phyloP scores from a whole-genome alignment of 2,888 invertebrate genomes.

The Troilus luridus region DNA sequence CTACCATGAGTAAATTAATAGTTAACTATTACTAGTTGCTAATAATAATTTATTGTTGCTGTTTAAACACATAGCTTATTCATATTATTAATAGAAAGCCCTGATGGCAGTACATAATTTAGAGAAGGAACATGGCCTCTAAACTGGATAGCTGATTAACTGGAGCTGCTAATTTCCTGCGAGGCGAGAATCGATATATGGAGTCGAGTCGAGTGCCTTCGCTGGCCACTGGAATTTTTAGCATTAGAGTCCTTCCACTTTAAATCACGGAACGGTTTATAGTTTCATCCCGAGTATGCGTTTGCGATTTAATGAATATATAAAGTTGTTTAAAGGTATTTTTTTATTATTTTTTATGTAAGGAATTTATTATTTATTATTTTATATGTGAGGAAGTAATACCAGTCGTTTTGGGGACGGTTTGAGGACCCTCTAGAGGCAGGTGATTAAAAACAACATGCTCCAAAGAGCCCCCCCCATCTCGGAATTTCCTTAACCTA shows the following conservation, averaged over 20 bases:
- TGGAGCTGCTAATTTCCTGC: constrained; percentile 29
- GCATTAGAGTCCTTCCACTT: not conserved
- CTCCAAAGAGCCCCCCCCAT: constrained; percentile 20
- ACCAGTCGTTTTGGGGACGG: constrained; percentile 17
- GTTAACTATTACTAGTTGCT: too few relatives aligned
- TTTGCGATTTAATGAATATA: not conserved
- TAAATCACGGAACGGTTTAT: not conserved
- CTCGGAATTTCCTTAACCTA: not conserved
- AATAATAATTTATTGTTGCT: too few relatives aligned
- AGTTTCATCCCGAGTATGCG: not conserved
- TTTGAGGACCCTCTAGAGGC: constrained; percentile 48
- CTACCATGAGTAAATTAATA: too few relatives aligned
- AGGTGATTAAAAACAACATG: constrained; percentile 57
- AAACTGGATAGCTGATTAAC: constrained; percentile 37
- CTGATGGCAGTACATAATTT: not conserved
- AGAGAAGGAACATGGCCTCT: constrained; percentile 1
- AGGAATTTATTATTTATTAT: too few relatives aligned
- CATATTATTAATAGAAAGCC: not conserved
- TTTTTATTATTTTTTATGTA: too few relatives aligned
- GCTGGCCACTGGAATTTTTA: not conserved
- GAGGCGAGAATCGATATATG: not conserved
- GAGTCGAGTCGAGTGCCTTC: not conserved
- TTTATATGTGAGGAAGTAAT: too few relatives aligned
- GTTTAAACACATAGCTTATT: too few relatives aligned
- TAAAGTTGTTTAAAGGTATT: not conserved